Conservation (phyloP, 2,888 invertebrate genomes). For the Cecidostiba fungosa region DNA sequence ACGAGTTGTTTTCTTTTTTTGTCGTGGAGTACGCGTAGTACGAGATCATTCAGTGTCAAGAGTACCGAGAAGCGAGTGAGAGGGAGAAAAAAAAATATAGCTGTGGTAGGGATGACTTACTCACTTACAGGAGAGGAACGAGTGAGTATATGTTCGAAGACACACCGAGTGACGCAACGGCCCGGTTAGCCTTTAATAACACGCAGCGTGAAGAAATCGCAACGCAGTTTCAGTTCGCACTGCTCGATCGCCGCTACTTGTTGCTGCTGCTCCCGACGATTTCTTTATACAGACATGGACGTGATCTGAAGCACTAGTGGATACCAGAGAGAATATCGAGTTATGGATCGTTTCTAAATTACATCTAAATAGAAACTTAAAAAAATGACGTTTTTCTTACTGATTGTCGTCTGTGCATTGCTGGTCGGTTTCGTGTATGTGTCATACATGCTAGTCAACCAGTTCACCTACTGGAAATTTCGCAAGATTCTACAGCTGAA, state of each 20-base stretch:
- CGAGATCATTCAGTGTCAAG: constrained; percentile 46
- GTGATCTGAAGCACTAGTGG: neutral
- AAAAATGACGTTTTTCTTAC: neutral
- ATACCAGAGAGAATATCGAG: neutral
- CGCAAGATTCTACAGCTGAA: constrained; percentile 64
- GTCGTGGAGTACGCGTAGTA: neutral
- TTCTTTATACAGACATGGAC: neutral
- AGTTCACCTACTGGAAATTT: constrained; percentile 67
- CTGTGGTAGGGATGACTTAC: constrained; percentile 15
- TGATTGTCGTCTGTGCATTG: neutral
- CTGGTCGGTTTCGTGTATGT: neutral
- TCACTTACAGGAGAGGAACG: no score
- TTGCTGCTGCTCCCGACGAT: neutral
- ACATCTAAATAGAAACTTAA: neutral
- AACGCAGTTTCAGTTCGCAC: constrained; percentile 34
- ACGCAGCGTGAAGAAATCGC: constrained; percentile 3
- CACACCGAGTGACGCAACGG: constrained; percentile 39
- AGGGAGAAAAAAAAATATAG: neutral
- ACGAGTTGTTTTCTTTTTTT: neutral
- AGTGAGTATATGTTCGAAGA: neutral
- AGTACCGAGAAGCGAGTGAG: constrained; percentile 11
- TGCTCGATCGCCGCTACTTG: neutral
- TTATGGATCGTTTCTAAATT: neutral
- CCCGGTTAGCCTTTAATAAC: constrained; percentile 48
- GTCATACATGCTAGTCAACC: neutral